Conservation (phyloP, 2,113 vertebrate genomes). For the Felis catus region DNA sequence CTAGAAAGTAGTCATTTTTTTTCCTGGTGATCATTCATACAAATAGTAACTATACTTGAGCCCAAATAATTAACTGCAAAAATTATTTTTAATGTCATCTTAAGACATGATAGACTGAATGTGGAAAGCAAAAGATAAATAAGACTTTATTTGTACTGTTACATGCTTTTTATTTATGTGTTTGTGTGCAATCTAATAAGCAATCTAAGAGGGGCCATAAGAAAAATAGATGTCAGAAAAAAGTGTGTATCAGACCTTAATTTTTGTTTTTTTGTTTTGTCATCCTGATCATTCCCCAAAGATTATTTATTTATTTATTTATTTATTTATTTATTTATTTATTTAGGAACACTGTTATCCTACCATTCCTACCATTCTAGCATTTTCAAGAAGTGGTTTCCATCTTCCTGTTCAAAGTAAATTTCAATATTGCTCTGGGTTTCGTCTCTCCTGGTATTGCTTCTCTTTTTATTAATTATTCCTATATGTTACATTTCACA, state of each 20-base stretch:
- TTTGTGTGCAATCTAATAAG: background rate
- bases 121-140: background rate
- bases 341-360: background rate
- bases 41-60: background rate
- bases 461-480: background rate
- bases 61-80: background rate
- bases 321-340: background rate
- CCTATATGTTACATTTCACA: background rate
- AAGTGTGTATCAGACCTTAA: background rate
- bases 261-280: background rate
- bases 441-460: background rate
- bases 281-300: background rate
- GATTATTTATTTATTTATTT: background rate
- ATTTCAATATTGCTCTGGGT: background rate
- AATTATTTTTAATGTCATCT: background rate
- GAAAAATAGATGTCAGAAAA: background rate
- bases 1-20: background rate
- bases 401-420: background rate
- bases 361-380: background rate
- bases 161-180: background rate
- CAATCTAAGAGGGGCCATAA: background rate
- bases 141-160: background rate
- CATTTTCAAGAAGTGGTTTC: background rate
- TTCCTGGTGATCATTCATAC: background rate
- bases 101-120: background rate